Conservation (phyloP, 2,113 vertebrate species). For the Strix aluco region DNA sequence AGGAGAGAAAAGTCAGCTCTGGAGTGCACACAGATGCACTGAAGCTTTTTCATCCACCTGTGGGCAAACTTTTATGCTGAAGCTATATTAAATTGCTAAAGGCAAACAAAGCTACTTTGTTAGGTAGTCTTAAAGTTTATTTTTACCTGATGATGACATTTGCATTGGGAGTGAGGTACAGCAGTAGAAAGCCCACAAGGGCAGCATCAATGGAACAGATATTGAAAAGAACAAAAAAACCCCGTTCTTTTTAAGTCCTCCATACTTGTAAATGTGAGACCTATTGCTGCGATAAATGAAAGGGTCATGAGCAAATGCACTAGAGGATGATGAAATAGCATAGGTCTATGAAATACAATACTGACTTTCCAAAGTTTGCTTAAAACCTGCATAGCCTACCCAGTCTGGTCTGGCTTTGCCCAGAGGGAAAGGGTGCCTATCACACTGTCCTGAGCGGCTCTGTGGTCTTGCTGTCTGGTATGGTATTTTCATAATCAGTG, state of each 20-base stretch:
- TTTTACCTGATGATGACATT: slow-evolving; percentile 68
- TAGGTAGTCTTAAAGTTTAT: slow-evolving; percentile 54
- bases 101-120: slow-evolving; percentile 68
- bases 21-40: background rate
- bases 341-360: background rate
- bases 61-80: slow-evolving; percentile 52
- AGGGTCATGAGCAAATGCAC: background rate
- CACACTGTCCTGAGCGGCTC: background rate
- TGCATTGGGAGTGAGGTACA: slow-evolving; percentile 59
- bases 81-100: slow-evolving; percentile 65
- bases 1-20: slow-evolving; percentile 37
- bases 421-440: background rate
- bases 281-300: slow-evolving; percentile 17
- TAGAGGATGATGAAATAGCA: background rate
- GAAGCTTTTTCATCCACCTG: slow-evolving; percentile 41
- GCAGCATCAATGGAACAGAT: slow-evolving; percentile 31
- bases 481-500: background rate
- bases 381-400: background rate
- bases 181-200: slow-evolving; percentile 48
- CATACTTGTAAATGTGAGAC: slow-evolving; percentile 35
- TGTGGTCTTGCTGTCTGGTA: background rate
- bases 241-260: background rate
- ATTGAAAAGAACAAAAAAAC: slow-evolving; percentile 41
- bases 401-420: background rate
- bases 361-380: background rate